Evolutionary conservation across 2,113 vertebrate genomes (phyloP), one percentile per base, ranked within the genome.

Genomic region (Polypterus senegalus): DNA sequence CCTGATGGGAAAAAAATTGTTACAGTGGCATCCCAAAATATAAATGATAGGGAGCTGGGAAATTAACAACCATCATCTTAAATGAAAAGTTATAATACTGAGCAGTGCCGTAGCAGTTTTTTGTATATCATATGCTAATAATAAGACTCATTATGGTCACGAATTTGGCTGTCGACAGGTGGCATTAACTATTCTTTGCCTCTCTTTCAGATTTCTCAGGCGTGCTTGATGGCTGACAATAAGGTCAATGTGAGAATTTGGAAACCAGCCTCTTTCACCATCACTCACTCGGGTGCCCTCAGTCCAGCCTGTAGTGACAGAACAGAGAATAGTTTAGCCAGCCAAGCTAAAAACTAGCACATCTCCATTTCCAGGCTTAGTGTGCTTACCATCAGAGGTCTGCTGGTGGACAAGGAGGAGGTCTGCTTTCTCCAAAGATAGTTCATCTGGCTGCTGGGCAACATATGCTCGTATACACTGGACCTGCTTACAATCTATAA

Each of bases 371-470:
- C 27, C 2, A 27, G 27, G 27, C 27, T 27, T 27, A 27, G 2
- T 70, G 67, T 52, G 61, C 88, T 92, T 76, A 98, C 96, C 86
- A 45, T 98, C 94, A 1, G 75, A 90, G 75, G 89, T 93, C 58
- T 91, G 78, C 71, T 91, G 86, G 62, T 87, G 91, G 60, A 96
- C 88, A 70, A 96, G 82, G 27, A 98, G 72, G 54, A 98, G 83
- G 0, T 99, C 94, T 0, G 94, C 96, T 77, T 98, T 99, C 76
- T 99, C 94, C 59, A 99, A 75, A 0, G 86, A 89, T 68, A 97
- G 63, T 70, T 97, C 94, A 48, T 99, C 96, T 0, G 96, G 93
- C 76, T 99, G 93, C 58, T 92, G 89, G 48, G 89, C 83, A 52
- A 91, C 80, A 77, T 89, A 90, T 1, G 89, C 84, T 66, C 86